Conservation (phyloP, 2,888 invertebrate genomes). For the Drosophila koepferae region DNA sequence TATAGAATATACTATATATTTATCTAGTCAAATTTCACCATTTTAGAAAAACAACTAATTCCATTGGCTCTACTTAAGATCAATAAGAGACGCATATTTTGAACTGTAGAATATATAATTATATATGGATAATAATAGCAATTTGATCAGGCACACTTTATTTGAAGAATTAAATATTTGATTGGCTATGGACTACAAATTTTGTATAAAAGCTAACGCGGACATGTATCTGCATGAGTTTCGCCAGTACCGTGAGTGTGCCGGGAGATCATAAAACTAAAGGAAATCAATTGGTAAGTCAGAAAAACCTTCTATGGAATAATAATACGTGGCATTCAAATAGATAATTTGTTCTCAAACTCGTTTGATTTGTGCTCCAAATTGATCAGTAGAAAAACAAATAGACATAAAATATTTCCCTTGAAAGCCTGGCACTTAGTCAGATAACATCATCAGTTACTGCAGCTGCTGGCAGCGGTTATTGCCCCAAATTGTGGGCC, state of each 20-base stretch:
- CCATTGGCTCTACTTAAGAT: background rate
- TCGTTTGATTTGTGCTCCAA: background rate
- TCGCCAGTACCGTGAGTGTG: background rate
- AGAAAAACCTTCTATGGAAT: background rate
- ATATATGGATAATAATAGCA: background rate
- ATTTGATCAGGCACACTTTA: conserved; percentile 3
- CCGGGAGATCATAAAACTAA: background rate
- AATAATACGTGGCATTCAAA: background rate
- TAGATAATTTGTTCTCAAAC: background rate
- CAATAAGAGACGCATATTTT: background rate
- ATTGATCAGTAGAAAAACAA: background rate
- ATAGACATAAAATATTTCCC: background rate
- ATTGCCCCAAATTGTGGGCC: conserved; percentile 49
- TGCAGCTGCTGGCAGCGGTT: conserved; percentile 25
- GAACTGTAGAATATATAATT: background rate
- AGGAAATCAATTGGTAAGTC: background rate
- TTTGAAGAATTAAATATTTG: background rate
- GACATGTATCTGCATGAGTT: background rate
- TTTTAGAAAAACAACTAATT: background rate
- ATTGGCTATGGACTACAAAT: background rate
- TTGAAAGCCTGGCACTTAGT: conserved; percentile 11
- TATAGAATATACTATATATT: too few relatives aligned
- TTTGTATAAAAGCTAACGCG: background rate
- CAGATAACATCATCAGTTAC: conserved; percentile 17
- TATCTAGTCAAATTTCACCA: too few relatives aligned